Evolutionary conservation across 30 jellyfish, hydroid and myxozoan species (phyloP), one percentile per base, ranked within the genome.

Genomic region (Catostylus mosaicus): DNA sequence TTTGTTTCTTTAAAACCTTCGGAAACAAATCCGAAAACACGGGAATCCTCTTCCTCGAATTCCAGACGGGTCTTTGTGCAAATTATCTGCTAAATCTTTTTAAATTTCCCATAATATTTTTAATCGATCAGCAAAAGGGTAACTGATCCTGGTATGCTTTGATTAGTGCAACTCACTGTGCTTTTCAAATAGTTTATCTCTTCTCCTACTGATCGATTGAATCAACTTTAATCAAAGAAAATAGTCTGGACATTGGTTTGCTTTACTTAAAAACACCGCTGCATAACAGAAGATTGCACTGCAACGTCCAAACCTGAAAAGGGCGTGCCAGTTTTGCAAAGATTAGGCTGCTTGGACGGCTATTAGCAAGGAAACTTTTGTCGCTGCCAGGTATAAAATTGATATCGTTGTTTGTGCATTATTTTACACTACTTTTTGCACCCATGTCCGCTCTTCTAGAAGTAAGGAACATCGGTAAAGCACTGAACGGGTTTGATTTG

Each of bases 61-160:
- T 59, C 37, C 71, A 59, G 71, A 59, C 38, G 12, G 71, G 19
- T 59, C 63, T 16, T 59, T 27, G 12, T 59, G 40, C 40, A 23
- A 1, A 59, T 52, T 52, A 52, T 52, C 7, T 43, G 12, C 30
- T 10, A n/a, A 20, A 7, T 22, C 71, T 1, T 59, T 59, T 22
- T 37, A 59, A 22, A 27, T 12, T 59, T 1, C 16, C 56, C 11
- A 27, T 59, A 59, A 27, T 59, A 37, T 23, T 18, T 59, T 27
- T 27, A 59, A 59, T 26, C 40, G 2, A 20, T 22, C 24, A 22
- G 36, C 33, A 4, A 4, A 59, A 26, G 4, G 0, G 38, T 59
- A 59, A 59, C 71, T 59, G 71, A 59, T 59, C 71, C 26, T 59
- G 71, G 71, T 59, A 59, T 59, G 71, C 71, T 59, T 9, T 59